Conservation (phyloP, 2,113 vertebrate species). For the Nymphicus hollandicus region DNA sequence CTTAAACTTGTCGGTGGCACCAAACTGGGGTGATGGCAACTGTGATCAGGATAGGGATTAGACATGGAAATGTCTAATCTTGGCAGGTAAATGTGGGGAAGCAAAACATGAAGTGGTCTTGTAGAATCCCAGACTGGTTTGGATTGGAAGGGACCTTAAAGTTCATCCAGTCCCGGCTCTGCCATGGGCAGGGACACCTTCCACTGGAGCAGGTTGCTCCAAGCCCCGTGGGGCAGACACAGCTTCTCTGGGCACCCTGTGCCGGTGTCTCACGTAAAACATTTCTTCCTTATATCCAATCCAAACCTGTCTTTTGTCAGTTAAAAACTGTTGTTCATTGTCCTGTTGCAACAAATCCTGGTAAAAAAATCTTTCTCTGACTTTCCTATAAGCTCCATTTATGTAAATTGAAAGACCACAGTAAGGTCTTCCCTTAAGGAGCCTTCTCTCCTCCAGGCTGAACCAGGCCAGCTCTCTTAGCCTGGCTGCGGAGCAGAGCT, state of each 20-base stretch:
- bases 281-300: neutral
- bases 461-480: neutral
- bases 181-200: too few relatives aligned
- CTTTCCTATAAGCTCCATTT: neutral
- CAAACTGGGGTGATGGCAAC: too few relatives aligned
- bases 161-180: neutral
- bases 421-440: neutral
- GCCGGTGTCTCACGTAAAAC: too few relatives aligned
- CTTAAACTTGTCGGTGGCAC: neutral
- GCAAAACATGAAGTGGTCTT: neutral
- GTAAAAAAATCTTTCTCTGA: neutral
- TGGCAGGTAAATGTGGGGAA: neutral
- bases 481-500: neutral
- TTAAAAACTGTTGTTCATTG: neutral
- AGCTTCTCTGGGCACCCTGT: too few relatives aligned
- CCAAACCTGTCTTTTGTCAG: neutral
- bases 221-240: too few relatives aligned
- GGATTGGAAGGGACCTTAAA: neutral
- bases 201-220: too few relatives aligned
- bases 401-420: neutral
- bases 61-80: rapidly evolving
- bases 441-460: neutral
- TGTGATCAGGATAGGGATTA: neutral
- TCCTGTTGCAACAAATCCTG: neutral
- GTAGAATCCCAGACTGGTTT: neutral